A percentile compares a stretch with the other conserved stretches of the same genome.
Conservation (phyloP, 2,113 vertebrate genomes). For the Genyomyrus donnyi region DNA sequence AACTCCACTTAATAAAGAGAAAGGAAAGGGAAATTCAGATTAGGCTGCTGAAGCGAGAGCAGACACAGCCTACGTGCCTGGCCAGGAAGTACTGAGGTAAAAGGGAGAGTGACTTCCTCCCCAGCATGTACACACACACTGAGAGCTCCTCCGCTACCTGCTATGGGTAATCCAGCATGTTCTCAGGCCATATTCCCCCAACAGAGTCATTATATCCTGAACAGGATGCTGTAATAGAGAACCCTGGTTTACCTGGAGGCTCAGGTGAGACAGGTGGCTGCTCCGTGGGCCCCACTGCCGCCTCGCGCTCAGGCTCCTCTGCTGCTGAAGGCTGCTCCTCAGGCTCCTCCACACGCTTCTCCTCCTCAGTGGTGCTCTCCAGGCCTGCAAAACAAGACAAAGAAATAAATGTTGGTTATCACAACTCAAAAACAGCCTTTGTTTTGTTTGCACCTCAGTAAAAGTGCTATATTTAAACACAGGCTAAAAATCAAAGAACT, state of each 20-base stretch:
- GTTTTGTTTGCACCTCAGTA: not conserved
- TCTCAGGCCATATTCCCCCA: not conserved
- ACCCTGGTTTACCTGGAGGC: conserved; percentile 42
- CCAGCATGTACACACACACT: not conserved
- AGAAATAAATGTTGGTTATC: not conserved
- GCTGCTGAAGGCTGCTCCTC: not conserved
- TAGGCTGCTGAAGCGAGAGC: not conserved
- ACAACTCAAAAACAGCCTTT: not conserved
- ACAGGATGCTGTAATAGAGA: not conserved
- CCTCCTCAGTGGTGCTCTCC: not conserved
- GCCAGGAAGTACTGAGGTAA: not conserved
- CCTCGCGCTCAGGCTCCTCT: conserved; percentile 23
- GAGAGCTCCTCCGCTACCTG: not conserved
- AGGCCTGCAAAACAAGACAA: not conserved
- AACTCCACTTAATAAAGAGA: conserved; percentile 6
- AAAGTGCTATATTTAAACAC: not conserved
- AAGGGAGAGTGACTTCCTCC: not conserved
- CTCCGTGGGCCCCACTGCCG: conserved; percentile 29
- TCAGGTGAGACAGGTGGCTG: not conserved
- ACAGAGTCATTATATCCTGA: not conserved
- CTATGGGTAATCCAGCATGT: not conserved
- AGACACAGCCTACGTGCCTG: not conserved
- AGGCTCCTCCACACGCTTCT: not conserved
- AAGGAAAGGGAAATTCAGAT: not conserved
- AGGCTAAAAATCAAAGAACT: not conserved